These are phyloP conservation scores for Perca fluviatilis DNA, from an alignment of 2,113 vertebrate species.

Conservation along the genomic window DNA sequence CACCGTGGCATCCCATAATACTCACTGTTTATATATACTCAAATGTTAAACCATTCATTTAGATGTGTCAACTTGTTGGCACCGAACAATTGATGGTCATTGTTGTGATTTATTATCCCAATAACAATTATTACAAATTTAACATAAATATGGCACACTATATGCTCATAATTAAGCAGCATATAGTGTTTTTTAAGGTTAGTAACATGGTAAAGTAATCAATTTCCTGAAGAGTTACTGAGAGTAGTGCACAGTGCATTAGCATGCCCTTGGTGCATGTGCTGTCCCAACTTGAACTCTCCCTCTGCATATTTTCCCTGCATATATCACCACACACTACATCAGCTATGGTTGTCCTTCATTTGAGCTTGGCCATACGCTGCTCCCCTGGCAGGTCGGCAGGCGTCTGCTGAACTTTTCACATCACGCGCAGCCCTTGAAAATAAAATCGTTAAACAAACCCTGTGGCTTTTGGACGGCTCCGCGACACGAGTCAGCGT, in stretches of 20 bases:
- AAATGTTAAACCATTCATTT: background rate
- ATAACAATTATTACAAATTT: background rate
- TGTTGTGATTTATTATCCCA: background rate
- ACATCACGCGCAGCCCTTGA: conserved; percentile 36
- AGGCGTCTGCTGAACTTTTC: conserved; percentile 72
- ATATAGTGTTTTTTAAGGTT: background rate
- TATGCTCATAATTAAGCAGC: background rate
- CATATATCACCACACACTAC: conserved; percentile 41
- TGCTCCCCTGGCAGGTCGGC: conserved; percentile 54
- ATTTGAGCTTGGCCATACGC: conserved; percentile 60
- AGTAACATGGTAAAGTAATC: background rate
- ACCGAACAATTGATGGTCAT: conserved; percentile 1
- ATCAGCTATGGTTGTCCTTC: conserved; percentile 57
- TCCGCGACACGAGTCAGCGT: conserved; percentile 32
- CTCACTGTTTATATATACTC: background rate
- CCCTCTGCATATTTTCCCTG: conserved; percentile 50
- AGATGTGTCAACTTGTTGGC: background rate
- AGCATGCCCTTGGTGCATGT: conserved; percentile 14
- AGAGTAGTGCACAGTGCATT: background rate
- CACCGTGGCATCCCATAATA: background rate
- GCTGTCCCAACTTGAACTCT: conserved; percentile 52
- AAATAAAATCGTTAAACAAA: conserved; percentile 63
- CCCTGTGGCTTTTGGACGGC: conserved; percentile 50
- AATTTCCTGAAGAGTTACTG: no score
- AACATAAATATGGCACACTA: background rate